Conservation (phyloP, 2,113 vertebrate species). For the Pterocles orientalis region DNA sequence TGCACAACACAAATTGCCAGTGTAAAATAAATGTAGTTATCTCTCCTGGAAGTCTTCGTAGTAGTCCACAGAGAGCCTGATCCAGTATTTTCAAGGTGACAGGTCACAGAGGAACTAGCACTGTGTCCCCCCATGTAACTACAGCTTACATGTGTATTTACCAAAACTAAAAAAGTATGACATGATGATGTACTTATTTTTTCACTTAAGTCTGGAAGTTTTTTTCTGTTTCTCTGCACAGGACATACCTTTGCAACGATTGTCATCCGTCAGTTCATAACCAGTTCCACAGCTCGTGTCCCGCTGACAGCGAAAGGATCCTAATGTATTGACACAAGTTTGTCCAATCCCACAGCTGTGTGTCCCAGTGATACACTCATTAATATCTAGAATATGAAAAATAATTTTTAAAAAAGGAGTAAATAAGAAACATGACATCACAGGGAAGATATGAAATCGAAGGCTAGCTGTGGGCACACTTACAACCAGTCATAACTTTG, state of each 20-base stretch:
- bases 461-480: background rate
- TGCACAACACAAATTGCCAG: background rate
- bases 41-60: background rate
- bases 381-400: slow-evolving; percentile 81
- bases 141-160: fast-evolving
- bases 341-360: slow-evolving; percentile 88
- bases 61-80: background rate
- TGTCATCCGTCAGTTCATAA: slow-evolving; percentile 92
- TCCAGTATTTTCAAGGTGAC: background rate
- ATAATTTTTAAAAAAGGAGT: background rate
- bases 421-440: background rate
- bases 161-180: background rate
- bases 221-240: background rate
- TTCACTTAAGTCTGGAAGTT: background rate
- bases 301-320: slow-evolving; percentile 92
- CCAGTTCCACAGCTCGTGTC: slow-evolving; percentile 96
- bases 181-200: background rate
- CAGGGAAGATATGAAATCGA: background rate
- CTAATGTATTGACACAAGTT: slow-evolving; percentile 88
- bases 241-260: slow-evolving; percentile 89
- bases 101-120: background rate
- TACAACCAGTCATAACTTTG: background rate
- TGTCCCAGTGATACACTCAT: slow-evolving; percentile 87
- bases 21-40: background rate
- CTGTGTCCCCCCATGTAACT: background rate